Evolutionary conservation across 2,888 invertebrate genomes (phyloP).

Genomic region (Lissocephala sabroskyi): DNA sequence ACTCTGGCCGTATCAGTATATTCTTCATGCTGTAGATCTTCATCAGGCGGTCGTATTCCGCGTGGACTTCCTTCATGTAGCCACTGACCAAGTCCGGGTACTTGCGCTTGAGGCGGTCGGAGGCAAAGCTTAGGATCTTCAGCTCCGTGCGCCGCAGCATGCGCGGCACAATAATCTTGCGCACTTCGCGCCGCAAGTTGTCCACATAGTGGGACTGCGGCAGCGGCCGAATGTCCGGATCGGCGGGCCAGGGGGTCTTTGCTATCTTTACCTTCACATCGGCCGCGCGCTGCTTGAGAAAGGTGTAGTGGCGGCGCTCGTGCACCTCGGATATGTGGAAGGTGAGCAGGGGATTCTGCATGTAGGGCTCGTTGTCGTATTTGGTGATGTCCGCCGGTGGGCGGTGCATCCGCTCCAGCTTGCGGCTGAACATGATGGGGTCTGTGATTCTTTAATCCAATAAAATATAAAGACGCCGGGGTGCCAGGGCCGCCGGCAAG

Average conservation of each 20-base stretch:
- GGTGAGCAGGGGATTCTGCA: constrained; percentile 68
- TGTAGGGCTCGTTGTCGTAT: constrained; percentile 71
- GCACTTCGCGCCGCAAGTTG: constrained; percentile 75
- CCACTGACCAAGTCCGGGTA: constrained; percentile 74
- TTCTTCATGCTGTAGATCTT: constrained; percentile 78
- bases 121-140: constrained; percentile 76
- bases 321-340: constrained; percentile 69
- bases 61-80: constrained; percentile 74
- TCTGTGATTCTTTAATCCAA: neutral
- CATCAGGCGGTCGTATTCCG: constrained; percentile 76
- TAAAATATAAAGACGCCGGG: neutral
- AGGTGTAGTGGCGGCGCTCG: constrained; percentile 66
- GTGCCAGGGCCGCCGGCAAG: too few relatives aligned
- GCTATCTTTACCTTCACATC: constrained; percentile 67
- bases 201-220: constrained; percentile 75
- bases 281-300: constrained; percentile 66
- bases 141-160: constrained; percentile 78
- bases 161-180: constrained; percentile 76
- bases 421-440: constrained; percentile 57
- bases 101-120: constrained; percentile 74
- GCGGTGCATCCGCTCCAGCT: constrained; percentile 64
- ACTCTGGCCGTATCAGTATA: constrained; percentile 77
- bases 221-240: constrained; percentile 74
- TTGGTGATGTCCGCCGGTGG: constrained; percentile 66
- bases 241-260: constrained; percentile 41